Evolutionary conservation across 2,113 vertebrate genomes (phyloP).

Genomic region (Urocynchramus pylzowi): DNA sequence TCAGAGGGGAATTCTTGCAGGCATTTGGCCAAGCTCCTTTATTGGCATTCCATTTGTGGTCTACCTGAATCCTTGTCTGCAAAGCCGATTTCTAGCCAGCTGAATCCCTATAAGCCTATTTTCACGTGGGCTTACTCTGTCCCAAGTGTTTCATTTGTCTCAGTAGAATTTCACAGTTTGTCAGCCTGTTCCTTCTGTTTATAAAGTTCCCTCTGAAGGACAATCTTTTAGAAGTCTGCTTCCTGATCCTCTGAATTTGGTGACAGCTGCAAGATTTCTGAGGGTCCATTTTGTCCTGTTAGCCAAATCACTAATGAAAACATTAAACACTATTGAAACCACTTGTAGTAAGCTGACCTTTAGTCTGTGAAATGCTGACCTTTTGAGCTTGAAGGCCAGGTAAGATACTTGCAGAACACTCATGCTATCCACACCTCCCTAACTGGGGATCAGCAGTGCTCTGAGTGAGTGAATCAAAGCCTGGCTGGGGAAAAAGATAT

Average conservation of each 20-base stretch:
- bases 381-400: neutral
- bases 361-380: neutral
- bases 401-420: neutral
- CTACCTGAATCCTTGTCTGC: neutral
- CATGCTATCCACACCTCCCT: no score
- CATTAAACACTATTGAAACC: neutral
- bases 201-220: neutral
- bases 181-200: neutral
- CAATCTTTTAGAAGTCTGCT: neutral
- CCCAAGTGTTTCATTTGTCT: neutral
- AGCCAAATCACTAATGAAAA: neutral
- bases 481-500: neutral
- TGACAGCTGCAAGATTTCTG: neutral
- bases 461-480: neutral
- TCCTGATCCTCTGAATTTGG: neutral
- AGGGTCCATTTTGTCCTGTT: neutral
- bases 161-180: neutral
- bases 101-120: neutral
- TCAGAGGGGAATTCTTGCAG: neutral
- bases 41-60: neutral
- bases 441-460: neutral
- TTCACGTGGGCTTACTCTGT: neutral
- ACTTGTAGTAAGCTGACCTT: neutral
- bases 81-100: neutral
- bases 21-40: neutral